Base-by-base conservation (phyloP, 2,113 vertebrate genomes). In the Podarcis cretensis region DNA sequence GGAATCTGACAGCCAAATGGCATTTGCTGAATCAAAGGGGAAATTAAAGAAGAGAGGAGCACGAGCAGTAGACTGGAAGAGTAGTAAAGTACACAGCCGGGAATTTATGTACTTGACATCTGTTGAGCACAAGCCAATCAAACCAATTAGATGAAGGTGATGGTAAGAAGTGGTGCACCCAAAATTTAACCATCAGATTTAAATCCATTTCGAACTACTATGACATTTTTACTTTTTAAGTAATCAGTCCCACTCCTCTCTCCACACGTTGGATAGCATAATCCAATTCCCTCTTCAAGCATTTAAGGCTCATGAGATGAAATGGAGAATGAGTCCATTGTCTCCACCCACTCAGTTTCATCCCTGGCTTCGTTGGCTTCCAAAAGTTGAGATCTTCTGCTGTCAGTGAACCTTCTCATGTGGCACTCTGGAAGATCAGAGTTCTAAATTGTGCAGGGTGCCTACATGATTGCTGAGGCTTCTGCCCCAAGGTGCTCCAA, bases 1-100 rank as follows among this genome's bases (percentile, higher is more conserved):
- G 54, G 69, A 87, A 87, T 74, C 54, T 75, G 35, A n/a, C 32
- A 81, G 78, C 69, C 68, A 87, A 74, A 87, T 74, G 35, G 30
- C 79, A 43, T 37, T 82, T 65, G 54, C n/a, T 75, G 40, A 87
- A 87, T 82, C 68, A 87, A 80, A 69, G 23, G 10, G 20, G 21
- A 87, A 59, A 73, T 73, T 54, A 59, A 59, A 71, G n/a, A 59
- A 81, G 25, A 81, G 25, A 57, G 66, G 27, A 18, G 6, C 9
- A 27, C 32, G 68, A 63, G 6, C 10, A 43, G 63, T 40, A 21
- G 81, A 40, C 23, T 66, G 57, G 37, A 66, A 48, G 37, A 86
- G 13, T 23, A 57, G 32, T 37, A 21, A 73, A 81, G 63, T 37
- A 40, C 32, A 23, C 57, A 71, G 76, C 66, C 21, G 71, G 35